Conservation (phyloP, 2,888 invertebrate genomes). For the Aporophyla lueneburgensis region DNA sequence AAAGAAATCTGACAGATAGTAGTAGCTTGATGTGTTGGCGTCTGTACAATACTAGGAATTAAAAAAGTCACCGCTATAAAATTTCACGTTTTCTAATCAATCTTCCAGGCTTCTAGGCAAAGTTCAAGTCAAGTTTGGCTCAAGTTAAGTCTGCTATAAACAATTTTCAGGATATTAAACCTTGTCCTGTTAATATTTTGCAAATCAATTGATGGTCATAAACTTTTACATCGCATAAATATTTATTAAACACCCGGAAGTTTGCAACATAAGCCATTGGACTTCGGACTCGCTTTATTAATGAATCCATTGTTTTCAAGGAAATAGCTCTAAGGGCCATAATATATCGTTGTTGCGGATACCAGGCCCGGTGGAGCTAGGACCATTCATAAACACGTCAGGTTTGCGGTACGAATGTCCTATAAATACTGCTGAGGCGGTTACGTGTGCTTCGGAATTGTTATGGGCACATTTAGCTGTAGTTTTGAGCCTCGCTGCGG, state of each 20-base stretch:
- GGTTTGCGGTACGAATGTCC: slow-evolving; percentile 24
- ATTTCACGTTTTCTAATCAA: no score
- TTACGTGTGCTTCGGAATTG: slow-evolving; percentile 45
- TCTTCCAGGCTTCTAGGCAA: no score
- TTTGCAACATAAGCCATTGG: slow-evolving; percentile 22
- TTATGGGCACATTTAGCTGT: slow-evolving; percentile 31
- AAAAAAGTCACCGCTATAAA: neutral
- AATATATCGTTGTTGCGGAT: slow-evolving; percentile 40
- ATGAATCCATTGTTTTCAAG: slow-evolving; percentile 44
- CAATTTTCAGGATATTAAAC: slow-evolving; percentile 6
- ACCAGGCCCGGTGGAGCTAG: slow-evolving; percentile 1
- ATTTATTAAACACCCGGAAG: slow-evolving; percentile 29
- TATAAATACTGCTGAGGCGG: slow-evolving; percentile 49
- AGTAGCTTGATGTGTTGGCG: no score
- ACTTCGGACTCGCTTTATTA: slow-evolving; percentile 31
- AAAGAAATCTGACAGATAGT: no score
- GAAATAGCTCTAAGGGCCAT: slow-evolving; percentile 35
- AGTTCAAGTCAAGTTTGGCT: neutral
- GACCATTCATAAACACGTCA: slow-evolving; percentile 59
- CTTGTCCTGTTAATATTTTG: neutral
- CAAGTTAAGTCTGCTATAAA: neutral
- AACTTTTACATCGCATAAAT: slow-evolving; percentile 31
- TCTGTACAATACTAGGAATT: no score
- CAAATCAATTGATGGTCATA: neutral
- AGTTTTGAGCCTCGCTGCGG: slow-evolving; percentile 14